Evolutionary conservation across 1,140 invertebrate genomes (phyloP), one percentile per base, ranked within the genome.

Genomic region (Musca vetustissima): DNA sequence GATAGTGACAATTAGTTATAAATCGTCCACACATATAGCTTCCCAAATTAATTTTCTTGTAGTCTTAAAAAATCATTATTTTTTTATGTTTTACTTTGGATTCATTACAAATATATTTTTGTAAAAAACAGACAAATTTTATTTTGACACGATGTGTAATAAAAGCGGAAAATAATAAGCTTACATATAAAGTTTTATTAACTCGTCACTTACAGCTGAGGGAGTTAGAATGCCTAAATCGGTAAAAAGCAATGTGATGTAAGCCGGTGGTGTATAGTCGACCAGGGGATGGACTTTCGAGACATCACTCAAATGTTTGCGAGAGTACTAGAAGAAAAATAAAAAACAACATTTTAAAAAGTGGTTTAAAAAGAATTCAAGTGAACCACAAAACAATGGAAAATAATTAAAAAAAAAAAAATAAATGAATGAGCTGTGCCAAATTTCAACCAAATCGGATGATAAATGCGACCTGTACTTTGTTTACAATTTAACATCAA

Each of bases 221-320:
- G 98, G 94, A 6, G 96, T 97, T 15, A 99, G 84, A 71, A 97
- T 94, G 14, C 97, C 98, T 36, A 98, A 83, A 85, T 99, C 97
- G 0, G 96, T 98, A 76, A 98, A 95, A 9, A 99, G 84, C 14
- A 98, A 83, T 0, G 92, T 96, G 11, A 99, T 95, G 74, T 93
- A 98, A 4, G 89, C 86, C 0, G 97, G 97, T 2, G 96, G 96
- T 1, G 97, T 99, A 77, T 98, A 99, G 83, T 99, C 98, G 0
- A 98, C 94, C 21, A 94, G 77, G 0, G 97, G 96, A 83, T 97
- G 92, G 74, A 91, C 88, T 73, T 90, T 88, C 14, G 83, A 85
- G 2, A 94, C 80, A 76, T 94, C 87, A 67, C 83, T 85, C 13
- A 79, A 78, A 76, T 84, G 79, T 84, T 83, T 77, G 86, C 76